Conservation (phyloP, 2,888 invertebrate genomes). For the Ichneumon xanthorius region DNA sequence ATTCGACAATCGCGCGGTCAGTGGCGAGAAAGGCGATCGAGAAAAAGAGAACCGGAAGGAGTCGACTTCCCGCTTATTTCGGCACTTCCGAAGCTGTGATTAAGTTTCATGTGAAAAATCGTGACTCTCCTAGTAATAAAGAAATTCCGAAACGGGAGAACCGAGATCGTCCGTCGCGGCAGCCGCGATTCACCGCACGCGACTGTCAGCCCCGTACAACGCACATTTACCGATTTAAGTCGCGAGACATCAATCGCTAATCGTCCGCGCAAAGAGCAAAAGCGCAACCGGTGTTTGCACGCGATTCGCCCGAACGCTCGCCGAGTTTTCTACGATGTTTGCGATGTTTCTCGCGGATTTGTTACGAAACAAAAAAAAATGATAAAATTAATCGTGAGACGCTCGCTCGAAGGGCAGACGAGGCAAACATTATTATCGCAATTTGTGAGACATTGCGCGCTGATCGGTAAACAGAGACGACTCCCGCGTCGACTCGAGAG, state of each 20-base stretch:
- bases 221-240: neutral
- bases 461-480: neutral
- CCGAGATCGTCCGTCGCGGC: neutral
- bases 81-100: constrained; percentile 49
- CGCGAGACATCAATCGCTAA: neutral
- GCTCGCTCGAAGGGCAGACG: constrained; percentile 22
- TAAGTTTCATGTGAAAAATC: constrained; percentile 42
- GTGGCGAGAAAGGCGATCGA: neutral
- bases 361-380: neutral
- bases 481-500: constrained; percentile 16
- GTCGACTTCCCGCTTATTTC: constrained; percentile 7
- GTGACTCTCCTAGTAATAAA: constrained; percentile 35
- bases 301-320: neutral
- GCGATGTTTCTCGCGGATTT: constrained; percentile 18
- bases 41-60: neutral
- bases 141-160: neutral
- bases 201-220: neutral
- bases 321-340: constrained; percentile 18
- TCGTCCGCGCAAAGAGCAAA: constrained; percentile 18
- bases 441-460: neutral
- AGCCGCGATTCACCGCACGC: neutral
- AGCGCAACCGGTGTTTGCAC: neutral
- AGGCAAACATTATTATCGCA: constrained; percentile 17
- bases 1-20: neutral
- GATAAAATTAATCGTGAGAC: neutral